A percentile compares a stretch with the other conserved stretches of the same genome.
Evolutionary conservation across 2,113 vertebrate genomes (phyloP).

Genomic region (Macquaria ambigua): DNA sequence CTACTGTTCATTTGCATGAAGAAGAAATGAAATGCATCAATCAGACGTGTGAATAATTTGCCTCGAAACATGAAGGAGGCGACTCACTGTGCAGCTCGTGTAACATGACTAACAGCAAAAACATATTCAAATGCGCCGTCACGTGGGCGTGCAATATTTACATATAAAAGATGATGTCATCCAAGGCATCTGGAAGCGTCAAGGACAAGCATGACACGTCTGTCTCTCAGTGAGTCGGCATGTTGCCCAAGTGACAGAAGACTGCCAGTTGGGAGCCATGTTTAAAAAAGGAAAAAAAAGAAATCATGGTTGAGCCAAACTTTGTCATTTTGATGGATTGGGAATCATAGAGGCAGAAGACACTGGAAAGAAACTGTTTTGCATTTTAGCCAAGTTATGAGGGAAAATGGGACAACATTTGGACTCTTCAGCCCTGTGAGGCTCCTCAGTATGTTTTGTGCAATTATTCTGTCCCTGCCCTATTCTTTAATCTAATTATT

Average conservation of each 20-base stretch:
- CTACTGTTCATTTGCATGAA: slow-evolving; percentile 53
- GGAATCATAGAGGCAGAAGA: slow-evolving; percentile 16
- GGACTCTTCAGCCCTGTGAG: slow-evolving; percentile 3
- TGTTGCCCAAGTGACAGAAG: slow-evolving; percentile 22
- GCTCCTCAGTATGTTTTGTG: slow-evolving; percentile 6
- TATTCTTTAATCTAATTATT: slow-evolving; percentile 26
- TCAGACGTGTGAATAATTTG: slow-evolving; percentile 52
- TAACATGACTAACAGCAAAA: slow-evolving; percentile 31
- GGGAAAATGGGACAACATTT: slow-evolving; percentile 48
- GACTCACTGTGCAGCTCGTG: slow-evolving; percentile 9
- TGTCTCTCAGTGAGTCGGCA: slow-evolving; percentile 36
- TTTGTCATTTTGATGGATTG: slow-evolving; percentile 51
- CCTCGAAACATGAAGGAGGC: slow-evolving; percentile 4
- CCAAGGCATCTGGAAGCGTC: slow-evolving; percentile 41
- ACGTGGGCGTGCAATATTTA: slow-evolving; percentile 30
- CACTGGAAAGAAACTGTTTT: slow-evolving; percentile 20
- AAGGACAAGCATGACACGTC: slow-evolving; percentile 29
- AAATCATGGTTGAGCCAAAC: slow-evolving; percentile 3
- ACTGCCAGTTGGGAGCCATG: slow-evolving; percentile 20
- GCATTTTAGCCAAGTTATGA: slow-evolving; percentile 21
- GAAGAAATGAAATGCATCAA: slow-evolving; percentile 49
- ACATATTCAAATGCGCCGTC: slow-evolving; percentile 25
- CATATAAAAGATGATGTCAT: slow-evolving; percentile 44
- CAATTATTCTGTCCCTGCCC: neutral
- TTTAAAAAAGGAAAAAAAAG: neutral